Conservation (phyloP, 2,888 invertebrate genomes). For the Amiota mariae region DNA sequence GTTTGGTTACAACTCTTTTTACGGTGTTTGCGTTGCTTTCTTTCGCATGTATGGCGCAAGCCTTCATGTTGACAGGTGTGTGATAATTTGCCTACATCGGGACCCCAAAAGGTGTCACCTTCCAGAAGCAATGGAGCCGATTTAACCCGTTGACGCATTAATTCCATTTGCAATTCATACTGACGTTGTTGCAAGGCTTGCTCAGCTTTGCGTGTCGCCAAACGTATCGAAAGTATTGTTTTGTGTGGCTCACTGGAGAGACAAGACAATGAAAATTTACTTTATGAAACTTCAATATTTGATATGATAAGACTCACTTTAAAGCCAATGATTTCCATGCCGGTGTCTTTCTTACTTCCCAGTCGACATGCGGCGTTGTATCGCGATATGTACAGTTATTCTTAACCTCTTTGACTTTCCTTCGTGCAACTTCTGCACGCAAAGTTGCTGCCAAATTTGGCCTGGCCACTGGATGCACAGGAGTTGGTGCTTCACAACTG, state of each 20-base stretch:
- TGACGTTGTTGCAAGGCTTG: constrained; percentile 70
- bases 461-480: constrained; percentile 71
- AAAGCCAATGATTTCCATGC: constrained; percentile 72
- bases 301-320: constrained; percentile 57
- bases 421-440: constrained; percentile 68
- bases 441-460: constrained; percentile 73
- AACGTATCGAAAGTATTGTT: constrained; percentile 66
- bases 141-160: constrained; percentile 72
- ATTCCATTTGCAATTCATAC: constrained; percentile 71
- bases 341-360: constrained; percentile 73
- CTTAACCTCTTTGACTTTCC: constrained; percentile 67
- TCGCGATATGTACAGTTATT: constrained; percentile 65
- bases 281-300: not conserved
- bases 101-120: constrained; percentile 69
- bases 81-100: constrained; percentile 68
- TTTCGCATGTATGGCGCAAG: constrained; percentile 60
- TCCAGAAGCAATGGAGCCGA: constrained; percentile 71
- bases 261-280: not conserved
- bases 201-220: constrained; percentile 72
- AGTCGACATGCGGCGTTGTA: constrained; percentile 64
- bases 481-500: constrained; percentile 51
- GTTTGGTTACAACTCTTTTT: constrained; percentile 46
- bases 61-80: constrained; percentile 68
- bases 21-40: constrained; percentile 48
- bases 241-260: constrained; percentile 69